phyloP scores from a whole-genome alignment of 2,113 vertebrate species.

The Sylvilagus bachmani region DNA sequence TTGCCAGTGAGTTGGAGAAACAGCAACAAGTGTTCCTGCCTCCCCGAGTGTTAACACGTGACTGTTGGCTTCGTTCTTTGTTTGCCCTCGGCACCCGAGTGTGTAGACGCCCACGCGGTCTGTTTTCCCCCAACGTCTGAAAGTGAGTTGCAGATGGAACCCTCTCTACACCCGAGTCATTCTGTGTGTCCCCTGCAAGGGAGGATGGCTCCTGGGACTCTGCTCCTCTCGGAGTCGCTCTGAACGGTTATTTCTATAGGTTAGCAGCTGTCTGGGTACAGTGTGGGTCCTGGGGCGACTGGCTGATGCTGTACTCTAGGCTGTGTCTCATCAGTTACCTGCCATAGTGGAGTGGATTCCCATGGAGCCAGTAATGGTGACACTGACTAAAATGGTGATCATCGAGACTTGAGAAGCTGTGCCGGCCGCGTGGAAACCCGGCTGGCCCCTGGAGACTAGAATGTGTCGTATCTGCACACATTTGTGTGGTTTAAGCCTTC shows the following conservation, averaged over 20 bases:
- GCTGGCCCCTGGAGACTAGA: background rate
- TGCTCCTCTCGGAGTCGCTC: background rate
- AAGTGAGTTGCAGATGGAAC: background rate
- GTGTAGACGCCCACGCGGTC: background rate
- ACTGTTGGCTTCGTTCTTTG: background rate
- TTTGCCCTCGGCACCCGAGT: background rate
- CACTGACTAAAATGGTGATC: conserved; percentile 16
- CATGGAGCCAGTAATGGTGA: background rate
- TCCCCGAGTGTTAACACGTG: background rate
- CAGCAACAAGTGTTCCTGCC: background rate
- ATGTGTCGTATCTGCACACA: fast-evolving
- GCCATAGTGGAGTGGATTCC: background rate
- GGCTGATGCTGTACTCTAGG: fast-evolving
- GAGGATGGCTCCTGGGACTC: fast-evolving
- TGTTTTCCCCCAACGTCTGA: too few species aligned
- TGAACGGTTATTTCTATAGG: background rate
- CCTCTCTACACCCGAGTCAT: background rate
- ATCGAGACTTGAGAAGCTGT: background rate
- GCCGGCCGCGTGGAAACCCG: background rate
- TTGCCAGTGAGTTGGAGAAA: background rate
- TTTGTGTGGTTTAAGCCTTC: background rate
- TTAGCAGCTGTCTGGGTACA: background rate
- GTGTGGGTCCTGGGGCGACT: background rate
- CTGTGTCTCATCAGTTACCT: background rate
- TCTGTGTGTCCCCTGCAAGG: background rate